These are phyloP conservation scores for Oreonectes daqikongensis DNA, from an alignment of 2,797 vertebrate genomes.

Conservation along the genomic window DNA sequence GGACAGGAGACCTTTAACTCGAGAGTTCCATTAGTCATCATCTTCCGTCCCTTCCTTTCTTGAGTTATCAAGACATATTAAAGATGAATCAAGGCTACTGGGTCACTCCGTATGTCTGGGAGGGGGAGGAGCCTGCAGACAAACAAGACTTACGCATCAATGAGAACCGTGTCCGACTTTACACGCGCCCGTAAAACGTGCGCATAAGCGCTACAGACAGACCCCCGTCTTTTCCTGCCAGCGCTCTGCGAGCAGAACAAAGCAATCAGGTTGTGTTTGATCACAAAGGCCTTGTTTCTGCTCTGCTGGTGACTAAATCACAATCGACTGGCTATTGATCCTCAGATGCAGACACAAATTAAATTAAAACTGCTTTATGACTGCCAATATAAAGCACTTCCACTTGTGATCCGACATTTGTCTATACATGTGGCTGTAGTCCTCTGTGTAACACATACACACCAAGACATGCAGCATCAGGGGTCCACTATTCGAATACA, in stretches of 20 bases:
- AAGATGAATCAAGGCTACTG: constrained; percentile 63
- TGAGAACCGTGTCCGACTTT: constrained; percentile 65
- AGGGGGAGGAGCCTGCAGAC: constrained; percentile 63
- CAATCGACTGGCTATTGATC: constrained; percentile 71
- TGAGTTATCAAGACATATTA: constrained; percentile 70
- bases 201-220: constrained; percentile 41
- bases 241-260: constrained; percentile 47
- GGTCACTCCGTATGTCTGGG: constrained; percentile 61
- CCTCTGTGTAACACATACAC: too few relatives aligned
- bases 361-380: constrained; percentile 76
- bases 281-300: constrained; percentile 58
- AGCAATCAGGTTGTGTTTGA: constrained; percentile 61
- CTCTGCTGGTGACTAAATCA: constrained; percentile 53
- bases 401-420: constrained; percentile 62
- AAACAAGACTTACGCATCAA: constrained; percentile 57
- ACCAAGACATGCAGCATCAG: constrained; percentile 26
- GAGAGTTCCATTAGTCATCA: constrained; percentile 72
- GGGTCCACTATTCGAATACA: constrained; percentile 77
- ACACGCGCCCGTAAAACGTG: constrained; percentile 62
- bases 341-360: constrained; percentile 71
- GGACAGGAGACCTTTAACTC: constrained; percentile 74
- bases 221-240: constrained; percentile 33
- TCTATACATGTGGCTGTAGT: constrained; percentile 62
- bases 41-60: constrained; percentile 65
- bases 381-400: constrained; percentile 64